phyloP scores from a whole-genome alignment of 23 tunicate genomes.

The Botrylloides violaceus region DNA sequence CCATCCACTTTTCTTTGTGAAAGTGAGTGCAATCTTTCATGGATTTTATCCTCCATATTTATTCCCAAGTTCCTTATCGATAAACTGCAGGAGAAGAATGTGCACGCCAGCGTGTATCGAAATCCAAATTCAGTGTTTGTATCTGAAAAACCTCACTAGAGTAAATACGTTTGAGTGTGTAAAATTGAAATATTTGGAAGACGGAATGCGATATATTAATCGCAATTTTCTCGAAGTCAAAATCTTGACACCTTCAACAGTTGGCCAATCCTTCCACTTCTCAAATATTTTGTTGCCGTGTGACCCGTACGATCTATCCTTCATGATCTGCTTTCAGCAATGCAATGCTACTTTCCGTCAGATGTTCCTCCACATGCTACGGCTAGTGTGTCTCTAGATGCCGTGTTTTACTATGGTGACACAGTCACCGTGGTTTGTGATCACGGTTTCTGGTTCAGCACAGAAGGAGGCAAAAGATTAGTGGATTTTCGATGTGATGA shows the following conservation, averaged over 20 bases:
- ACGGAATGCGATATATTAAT: too few relatives aligned
- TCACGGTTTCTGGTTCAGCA: constrained; percentile 53
- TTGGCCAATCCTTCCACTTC: too few relatives aligned
- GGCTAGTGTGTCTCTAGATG: neutral
- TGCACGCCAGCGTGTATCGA: too few relatives aligned
- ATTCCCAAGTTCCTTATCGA: neutral
- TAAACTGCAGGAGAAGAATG: too few relatives aligned
- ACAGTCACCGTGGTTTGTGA: constrained; percentile 46
- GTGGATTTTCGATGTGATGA: constrained; percentile 36
- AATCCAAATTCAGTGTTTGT: too few relatives aligned
- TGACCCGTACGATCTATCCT: neutral
- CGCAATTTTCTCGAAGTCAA: too few relatives aligned
- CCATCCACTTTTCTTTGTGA: neutral
- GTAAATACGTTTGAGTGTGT: too few relatives aligned
- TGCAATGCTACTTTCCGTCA: neutral
- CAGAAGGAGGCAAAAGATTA: constrained; percentile 22
- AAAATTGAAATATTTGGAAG: too few relatives aligned
- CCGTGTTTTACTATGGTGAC: constrained; percentile 28
- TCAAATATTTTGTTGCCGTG: too few relatives aligned
- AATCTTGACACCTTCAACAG: too few relatives aligned
- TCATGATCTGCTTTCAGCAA: neutral
- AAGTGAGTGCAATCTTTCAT: neutral
- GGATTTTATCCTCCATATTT: neutral
- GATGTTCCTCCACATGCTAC: neutral
- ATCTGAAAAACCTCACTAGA: too few relatives aligned